Conservation (phyloP, 2,797 vertebrate genomes). For the Sebastes steindachneri region DNA sequence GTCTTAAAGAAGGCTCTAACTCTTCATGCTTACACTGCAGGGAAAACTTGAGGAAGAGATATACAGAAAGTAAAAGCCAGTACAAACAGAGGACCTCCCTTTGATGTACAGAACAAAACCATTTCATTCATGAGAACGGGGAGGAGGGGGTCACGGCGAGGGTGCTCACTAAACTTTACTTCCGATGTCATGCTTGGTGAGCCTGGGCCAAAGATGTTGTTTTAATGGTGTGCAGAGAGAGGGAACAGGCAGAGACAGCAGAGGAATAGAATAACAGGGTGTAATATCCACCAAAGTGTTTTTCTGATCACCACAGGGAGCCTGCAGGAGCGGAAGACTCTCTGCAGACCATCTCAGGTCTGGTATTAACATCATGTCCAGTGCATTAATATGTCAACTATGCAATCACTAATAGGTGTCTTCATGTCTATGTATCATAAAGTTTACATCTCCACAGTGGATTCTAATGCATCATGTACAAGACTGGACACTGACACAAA, state of each 20-base stretch:
- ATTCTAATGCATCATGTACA: conserved; percentile 4
- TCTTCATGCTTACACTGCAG: conserved; percentile 13
- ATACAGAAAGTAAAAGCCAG: conserved; percentile 41
- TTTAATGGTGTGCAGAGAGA: conserved; percentile 72
- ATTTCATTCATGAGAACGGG: conserved; percentile 53
- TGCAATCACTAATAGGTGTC: conserved; percentile 41
- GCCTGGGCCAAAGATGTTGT: conserved; percentile 71
- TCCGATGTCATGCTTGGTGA: conserved; percentile 61
- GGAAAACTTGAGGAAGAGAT: conserved; percentile 22
- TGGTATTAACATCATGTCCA: conserved; percentile 67
- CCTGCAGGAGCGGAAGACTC: conserved; percentile 63
- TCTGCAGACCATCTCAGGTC: conserved; percentile 63
- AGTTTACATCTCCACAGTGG: conserved; percentile 31
- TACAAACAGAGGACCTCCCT: conserved; percentile 51
- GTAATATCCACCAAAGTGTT: conserved; percentile 78
- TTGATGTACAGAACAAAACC: conserved; percentile 63
- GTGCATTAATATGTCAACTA: conserved; percentile 66
- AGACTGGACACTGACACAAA: conserved; percentile 16
- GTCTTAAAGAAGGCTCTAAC: conserved; percentile 16
- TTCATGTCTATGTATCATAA: conserved; percentile 40
- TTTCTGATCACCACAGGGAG: conserved; percentile 78
- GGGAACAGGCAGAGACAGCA: conserved; percentile 61
- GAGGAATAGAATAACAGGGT: conserved; percentile 78
- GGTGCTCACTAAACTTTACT: conserved; percentile 57
- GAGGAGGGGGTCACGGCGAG: conserved; percentile 50